Evolutionary conservation across 1,140 invertebrate genomes (phyloP).

Genomic region (Ridgeia piscesae): DNA sequence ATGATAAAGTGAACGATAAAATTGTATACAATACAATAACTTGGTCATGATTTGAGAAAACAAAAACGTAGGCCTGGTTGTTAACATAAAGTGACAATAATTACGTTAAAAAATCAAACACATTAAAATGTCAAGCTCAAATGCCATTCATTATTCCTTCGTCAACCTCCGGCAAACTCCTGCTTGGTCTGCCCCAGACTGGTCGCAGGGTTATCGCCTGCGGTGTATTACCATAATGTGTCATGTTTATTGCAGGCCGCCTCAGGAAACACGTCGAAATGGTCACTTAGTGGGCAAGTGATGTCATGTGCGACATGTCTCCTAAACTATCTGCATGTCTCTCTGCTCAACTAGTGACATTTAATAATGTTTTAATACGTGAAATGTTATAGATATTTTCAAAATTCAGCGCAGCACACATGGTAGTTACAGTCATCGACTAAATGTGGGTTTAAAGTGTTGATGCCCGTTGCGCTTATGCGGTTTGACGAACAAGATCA

Average conservation of each 20-base stretch:
- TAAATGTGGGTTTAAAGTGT: background rate
- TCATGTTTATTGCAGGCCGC: background rate
- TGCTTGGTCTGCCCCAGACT: background rate
- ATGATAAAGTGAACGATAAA: too few species aligned
- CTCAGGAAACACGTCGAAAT: background rate
- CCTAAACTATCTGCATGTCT: background rate
- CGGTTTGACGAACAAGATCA: background rate
- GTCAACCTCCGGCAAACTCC: background rate
- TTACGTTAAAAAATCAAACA: background rate
- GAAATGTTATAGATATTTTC: background rate
- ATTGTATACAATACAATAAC: too few species aligned
- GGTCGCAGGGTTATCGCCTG: background rate
- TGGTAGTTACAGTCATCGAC: too few species aligned
- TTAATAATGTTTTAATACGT: background rate
- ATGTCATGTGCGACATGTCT: background rate
- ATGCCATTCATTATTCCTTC: background rate
- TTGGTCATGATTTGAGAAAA: too few species aligned
- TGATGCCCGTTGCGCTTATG: background rate
- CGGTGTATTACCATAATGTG: background rate
- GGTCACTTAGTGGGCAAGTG: background rate
- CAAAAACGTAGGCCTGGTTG: background rate
- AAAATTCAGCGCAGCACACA: background rate
- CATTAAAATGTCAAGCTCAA: background rate
- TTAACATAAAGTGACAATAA: too few species aligned
- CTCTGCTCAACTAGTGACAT: background rate